Base-by-base conservation (phyloP, 1,140 invertebrate genomes). In the Aphaenogaster floridana region DNA sequence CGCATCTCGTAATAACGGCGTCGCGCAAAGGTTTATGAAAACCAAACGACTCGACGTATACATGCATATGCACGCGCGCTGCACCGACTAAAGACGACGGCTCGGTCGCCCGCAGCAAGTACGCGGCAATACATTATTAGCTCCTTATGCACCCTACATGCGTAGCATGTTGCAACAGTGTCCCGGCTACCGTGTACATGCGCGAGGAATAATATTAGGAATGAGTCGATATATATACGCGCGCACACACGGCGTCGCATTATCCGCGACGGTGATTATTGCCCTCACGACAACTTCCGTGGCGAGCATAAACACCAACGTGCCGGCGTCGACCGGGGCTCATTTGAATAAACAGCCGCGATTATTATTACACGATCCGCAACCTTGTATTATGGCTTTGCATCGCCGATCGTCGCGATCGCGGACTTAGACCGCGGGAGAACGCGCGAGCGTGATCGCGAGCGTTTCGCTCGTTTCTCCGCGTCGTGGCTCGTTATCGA, bases 291-390 rank as follows among this genome's bases (percentile, higher is more conserved):
- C 89, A 87, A 89, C 78, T 89, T 61, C 78, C 48, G 63, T n/a
- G 28, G 85, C 59, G 78, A 87, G 88, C 17, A 63, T 89, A 89
- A 90, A 90, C 81, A 90, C 69, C 76, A 78, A 61, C 69, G 42
- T 63, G 45, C 64, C 88, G 48, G 66, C 68, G 48, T 48, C 63
- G 64, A 28, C 54, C 80, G 84, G 57, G 66, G 68, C 86, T 84
- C 85, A 87, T 89, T 90, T 87, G 89, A 89, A 90, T 87, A 90
- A 89, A 89, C 78, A 87, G 71, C 48, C 66, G n/a, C 64, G 52
- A 84, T 74, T 54, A 81, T 89, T 89, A 87, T 89, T 66, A 80
- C 57, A 63, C 57, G 84, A 48, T 17, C 63, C 50, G 61, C 68
- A 86, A 86, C 89, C 86, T 66, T 81, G 86, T 50, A 77, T 89